phyloP scores from a whole-genome alignment of 1,140 invertebrate species.

The Trichonephila clavata region DNA sequence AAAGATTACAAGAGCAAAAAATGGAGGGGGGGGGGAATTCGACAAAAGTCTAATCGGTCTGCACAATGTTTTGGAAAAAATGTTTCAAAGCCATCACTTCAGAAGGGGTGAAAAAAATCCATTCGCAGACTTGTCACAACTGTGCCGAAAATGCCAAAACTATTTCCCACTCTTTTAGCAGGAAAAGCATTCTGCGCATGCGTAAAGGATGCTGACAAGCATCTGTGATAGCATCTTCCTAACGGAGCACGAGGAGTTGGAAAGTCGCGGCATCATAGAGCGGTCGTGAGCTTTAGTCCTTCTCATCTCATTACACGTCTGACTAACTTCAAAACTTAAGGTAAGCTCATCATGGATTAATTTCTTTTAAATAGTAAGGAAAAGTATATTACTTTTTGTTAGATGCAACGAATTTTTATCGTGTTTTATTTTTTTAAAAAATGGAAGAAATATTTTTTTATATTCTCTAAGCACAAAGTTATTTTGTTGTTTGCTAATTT shows the following conservation, averaged over 20 bases:
- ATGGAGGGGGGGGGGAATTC: background rate
- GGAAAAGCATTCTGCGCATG: slow-evolving; percentile 37
- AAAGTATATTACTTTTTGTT: no score
- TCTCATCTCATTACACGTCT: background rate
- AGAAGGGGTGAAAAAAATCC: slow-evolving; percentile 2
- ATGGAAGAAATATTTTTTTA: no score
- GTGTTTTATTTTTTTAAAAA: no score
- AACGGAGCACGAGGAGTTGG: slow-evolving; percentile 47
- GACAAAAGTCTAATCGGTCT: slow-evolving; percentile 1
- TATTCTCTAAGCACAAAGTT: no score
- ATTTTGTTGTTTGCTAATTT: no score
- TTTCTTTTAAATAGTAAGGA: no score
- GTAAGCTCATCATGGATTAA: background rate
- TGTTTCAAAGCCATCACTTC: background rate
- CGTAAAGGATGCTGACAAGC: slow-evolving; percentile 49
- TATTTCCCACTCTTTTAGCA: slow-evolving; percentile 39
- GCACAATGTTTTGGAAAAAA: background rate
- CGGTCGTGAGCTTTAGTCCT: background rate
- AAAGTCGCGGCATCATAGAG: slow-evolving; percentile 23
- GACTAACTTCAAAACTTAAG: background rate
- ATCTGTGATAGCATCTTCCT: slow-evolving; percentile 41
- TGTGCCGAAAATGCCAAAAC: slow-evolving; percentile 56
- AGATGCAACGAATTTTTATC: no score
- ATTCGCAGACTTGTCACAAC: slow-evolving; percentile 55
- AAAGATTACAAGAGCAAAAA: background rate